Evolutionary conservation across 2,888 invertebrate genomes (phyloP), one percentile per base, ranked within the genome.

Genomic region (Limnephilus marmoratus): DNA sequence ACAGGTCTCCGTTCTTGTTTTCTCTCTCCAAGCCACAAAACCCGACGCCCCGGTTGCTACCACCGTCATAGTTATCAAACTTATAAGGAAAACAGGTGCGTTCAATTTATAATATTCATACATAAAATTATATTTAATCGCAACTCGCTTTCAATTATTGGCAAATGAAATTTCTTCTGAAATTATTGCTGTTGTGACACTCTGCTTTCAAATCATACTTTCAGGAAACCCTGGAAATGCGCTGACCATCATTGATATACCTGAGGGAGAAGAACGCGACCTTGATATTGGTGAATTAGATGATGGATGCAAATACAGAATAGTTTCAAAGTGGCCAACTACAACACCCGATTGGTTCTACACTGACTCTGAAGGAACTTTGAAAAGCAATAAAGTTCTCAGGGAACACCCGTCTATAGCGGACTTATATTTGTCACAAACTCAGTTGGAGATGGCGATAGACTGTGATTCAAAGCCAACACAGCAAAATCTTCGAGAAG

Each of bases 321-420:
- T 92, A n/a, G 45, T 96, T 4, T 96, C 95, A 93, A 94, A 94
- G 31, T 96, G 96, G 96, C 96, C 96, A 0, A 91, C 93, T 4
- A 93, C 95, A 49, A 31, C 53, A 34, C 96, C 95, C 93, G 93
- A 94, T 0, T 96, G 96, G 96, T 93, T 96, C 3, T 96, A 95
- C 90, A 95, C 96, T 0, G 95, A 95, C 49, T 94, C 94, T 18
- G 96, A 96, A 3, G 91, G 92, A 34, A 94, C 96, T 80, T 96
- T 96, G 18, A 31, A 34, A 34, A 87, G 80, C 0, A 45, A 37
- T 34, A 94, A 87, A 85, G 93, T 94, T 18, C 96, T 96, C 93
- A 95, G 96, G 94, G 96, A 96, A 94, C 94, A 96, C 93, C 94
- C 94, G 53, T 95, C 95, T 0, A 96, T 96, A 90, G 96, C 96